Conservation (phyloP, 2,113 vertebrate species). For the Archocentrus centrarchus region DNA sequence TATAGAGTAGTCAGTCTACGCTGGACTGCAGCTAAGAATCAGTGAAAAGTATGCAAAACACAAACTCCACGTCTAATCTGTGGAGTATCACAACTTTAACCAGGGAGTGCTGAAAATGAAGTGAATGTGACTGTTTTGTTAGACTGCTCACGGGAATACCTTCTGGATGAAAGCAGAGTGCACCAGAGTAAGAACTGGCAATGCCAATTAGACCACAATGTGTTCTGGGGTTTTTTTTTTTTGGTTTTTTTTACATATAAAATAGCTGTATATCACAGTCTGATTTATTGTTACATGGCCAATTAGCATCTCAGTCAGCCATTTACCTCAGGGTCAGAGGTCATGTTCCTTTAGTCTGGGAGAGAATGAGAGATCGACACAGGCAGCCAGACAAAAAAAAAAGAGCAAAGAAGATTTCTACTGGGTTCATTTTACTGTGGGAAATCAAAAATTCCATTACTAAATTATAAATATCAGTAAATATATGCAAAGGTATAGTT, state of each 20-base stretch:
- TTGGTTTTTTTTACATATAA: conserved; percentile 55
- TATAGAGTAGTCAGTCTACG: rapidly evolving
- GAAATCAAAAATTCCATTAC: conserved; percentile 16
- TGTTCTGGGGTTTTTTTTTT: not conserved
- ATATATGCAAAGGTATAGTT: conserved; percentile 19
- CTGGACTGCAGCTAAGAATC: not conserved
- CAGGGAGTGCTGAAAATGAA: not conserved
- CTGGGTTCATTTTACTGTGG: conserved; percentile 14
- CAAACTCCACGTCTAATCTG: not conserved
- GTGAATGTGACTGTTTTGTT: not conserved
- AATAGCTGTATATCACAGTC: conserved; percentile 59
- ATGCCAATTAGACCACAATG: conserved; percentile 50
- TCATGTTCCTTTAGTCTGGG: conserved; percentile 29
- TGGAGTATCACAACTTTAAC: not conserved
- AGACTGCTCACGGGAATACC: not conserved
- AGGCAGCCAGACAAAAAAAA: conserved; percentile 2
- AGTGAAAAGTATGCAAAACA: not conserved
- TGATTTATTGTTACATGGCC: conserved; percentile 68
- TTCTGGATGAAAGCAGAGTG: conserved; percentile 19
- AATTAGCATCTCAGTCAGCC: conserved; percentile 73
- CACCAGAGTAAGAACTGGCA: conserved; percentile 20
- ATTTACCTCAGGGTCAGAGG: conserved; percentile 62
- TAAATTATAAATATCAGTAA: conserved; percentile 34
- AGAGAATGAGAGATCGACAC: conserved; percentile 26
- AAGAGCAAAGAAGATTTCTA: not conserved